Evolutionary conservation across 30 jellyfish, hydroid and myxozoan genomes (phyloP).

Genomic region (Hydractinia symbiolongicarpus): DNA sequence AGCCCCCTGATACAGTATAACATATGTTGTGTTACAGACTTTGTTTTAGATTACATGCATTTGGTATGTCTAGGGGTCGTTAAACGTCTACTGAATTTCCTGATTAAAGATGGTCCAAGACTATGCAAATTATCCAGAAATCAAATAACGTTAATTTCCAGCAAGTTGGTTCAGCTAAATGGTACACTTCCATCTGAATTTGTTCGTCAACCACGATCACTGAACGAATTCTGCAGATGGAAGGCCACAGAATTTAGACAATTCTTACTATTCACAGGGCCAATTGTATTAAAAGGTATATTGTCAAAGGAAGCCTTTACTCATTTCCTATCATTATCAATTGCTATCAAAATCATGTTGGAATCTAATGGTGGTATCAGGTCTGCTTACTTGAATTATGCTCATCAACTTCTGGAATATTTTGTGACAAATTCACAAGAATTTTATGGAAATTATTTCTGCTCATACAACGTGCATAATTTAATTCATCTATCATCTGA

Average conservation of each 20-base stretch:
- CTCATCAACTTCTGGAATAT: constrained; percentile 27
- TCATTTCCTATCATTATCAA: constrained; percentile 30
- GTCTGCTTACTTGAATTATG: constrained; percentile 28
- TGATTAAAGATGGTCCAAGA: constrained; percentile 30
- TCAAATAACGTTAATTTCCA: constrained; percentile 24
- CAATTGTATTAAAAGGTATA: constrained; percentile 22
- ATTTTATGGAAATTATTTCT: constrained; percentile 39
- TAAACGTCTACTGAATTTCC: constrained; percentile 8
- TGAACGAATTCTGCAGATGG: constrained; percentile 31
- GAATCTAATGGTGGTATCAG: constrained; percentile 20
- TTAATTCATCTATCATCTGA: constrained; percentile 32
- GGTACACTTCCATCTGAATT: constrained; percentile 36
- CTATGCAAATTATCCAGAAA: constrained; percentile 20
- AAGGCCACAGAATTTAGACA: constrained; percentile 44
- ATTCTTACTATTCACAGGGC: constrained; percentile 41
- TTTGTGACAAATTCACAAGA: constrained; percentile 31
- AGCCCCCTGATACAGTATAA: constrained; percentile 9
- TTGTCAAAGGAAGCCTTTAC: constrained; percentile 8
- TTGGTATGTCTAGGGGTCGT: constrained; percentile 45
- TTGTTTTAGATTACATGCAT: constrained; percentile 22
- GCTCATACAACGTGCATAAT: constrained; percentile 47
- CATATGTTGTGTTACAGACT: constrained; percentile 18
- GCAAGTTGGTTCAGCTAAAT: not conserved
- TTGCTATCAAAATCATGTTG: constrained; percentile 36
- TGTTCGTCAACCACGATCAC: constrained; percentile 39